phyloP scores from a whole-genome alignment of 2,797 vertebrate genomes.

The Gambelia wislizenii region DNA sequence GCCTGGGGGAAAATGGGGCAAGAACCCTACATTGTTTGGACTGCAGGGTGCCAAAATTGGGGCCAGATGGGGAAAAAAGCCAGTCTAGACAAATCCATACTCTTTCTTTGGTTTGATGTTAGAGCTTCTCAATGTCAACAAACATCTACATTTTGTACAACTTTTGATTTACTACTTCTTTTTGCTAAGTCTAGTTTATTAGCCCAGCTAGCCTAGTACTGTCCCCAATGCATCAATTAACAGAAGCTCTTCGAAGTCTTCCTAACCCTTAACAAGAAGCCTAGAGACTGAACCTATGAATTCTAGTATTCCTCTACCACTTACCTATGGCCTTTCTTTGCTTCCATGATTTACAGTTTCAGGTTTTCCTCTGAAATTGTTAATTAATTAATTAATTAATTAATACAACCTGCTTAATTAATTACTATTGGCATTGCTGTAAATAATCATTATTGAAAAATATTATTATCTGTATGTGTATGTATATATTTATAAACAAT shows the following conservation, averaged over 20 bases:
- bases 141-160: background rate
- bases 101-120: background rate
- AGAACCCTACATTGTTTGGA: no score
- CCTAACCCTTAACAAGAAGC: background rate
- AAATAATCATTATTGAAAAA: no score
- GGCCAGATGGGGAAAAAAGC: no score
- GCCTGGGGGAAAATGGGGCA: no score
- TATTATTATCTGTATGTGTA: no score
- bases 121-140: background rate
- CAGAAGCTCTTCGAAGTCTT: background rate
- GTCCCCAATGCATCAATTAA: background rate
- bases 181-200: background rate
- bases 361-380: constrained; percentile 14
- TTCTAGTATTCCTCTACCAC: background rate
- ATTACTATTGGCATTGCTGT: no score
- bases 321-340: background rate
- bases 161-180: background rate
- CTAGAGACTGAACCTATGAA: background rate
- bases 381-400: background rate
- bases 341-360: background rate
- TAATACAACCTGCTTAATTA: no score
- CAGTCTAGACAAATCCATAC: no score
- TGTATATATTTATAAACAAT: no score
- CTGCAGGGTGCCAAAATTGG: no score
- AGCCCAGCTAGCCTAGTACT: background rate